phyloP scores from a whole-genome alignment of 35 echinoderm and acorn worm species.

The Chiridota heheva region DNA sequence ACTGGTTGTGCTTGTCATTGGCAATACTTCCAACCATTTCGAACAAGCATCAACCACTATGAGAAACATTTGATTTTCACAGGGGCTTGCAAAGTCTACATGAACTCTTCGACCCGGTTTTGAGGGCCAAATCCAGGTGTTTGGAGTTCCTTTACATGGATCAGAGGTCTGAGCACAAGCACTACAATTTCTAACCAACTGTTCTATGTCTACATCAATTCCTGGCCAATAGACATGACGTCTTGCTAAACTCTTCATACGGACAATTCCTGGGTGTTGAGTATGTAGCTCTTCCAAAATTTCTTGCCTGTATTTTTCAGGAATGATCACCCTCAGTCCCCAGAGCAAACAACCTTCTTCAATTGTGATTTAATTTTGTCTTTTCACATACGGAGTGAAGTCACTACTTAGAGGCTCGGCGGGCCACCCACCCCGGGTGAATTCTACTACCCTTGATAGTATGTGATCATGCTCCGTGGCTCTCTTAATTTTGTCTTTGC shows the following conservation, averaged over 20 bases:
- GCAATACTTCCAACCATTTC: conserved; percentile 11
- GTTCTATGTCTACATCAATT: conserved; percentile 44
- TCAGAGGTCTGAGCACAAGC: background rate
- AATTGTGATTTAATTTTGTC: conserved; percentile 27
- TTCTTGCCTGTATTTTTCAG: background rate
- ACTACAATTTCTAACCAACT: conserved; percentile 14
- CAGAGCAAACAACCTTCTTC: conserved; percentile 31
- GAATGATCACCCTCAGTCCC: conserved; percentile 32
- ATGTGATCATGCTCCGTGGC: conserved; percentile 1
- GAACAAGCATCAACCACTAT: conserved; percentile 3
- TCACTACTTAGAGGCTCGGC: background rate
- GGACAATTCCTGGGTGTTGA: conserved; percentile 31
- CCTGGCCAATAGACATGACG: conserved; percentile 42
- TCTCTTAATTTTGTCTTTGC: background rate
- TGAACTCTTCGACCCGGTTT: conserved; percentile 5
- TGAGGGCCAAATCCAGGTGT: conserved; percentile 31
- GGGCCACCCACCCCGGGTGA: conserved; percentile 17
- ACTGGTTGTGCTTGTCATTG: conserved; percentile 44
- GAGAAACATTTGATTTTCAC: background rate
- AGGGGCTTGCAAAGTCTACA: conserved; percentile 49
- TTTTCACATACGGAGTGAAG: conserved; percentile 3
- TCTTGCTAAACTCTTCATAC: conserved; percentile 30
- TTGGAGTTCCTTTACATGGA: conserved; percentile 32
- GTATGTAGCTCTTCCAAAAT: conserved; percentile 44
- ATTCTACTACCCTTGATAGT: conserved; percentile 36